Evolutionary conservation across 30 jellyfish, hydroid and myxozoan genomes (phyloP), one percentile per base, ranked within the genome.

Genomic region (Sanderia malayensis): DNA sequence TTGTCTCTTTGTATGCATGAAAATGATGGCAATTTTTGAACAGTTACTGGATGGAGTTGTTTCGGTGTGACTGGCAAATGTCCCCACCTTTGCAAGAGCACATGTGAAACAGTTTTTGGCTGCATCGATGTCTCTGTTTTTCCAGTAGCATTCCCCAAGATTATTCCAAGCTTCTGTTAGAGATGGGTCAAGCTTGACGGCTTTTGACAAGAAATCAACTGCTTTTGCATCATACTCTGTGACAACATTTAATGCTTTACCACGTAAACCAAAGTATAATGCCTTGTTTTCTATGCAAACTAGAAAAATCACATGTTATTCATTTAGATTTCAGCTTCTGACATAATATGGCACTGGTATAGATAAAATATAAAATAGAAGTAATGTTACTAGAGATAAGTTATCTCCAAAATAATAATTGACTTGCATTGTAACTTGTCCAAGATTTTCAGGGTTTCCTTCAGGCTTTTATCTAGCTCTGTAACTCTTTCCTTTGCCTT

Each of bases 141-240:
- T 92, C 98, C 98, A 92, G 71, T 92, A 92, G 66, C 98, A 75
- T 74, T 92, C 98, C 6, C 98, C 98, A 46, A 92, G 93, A 28
- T 79, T 74, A 70, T 92, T 92, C 98, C 98, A 92, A 66, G 98
- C 96, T 28, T 92, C 91, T 8, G 86, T 70, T 31, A 72, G 67
- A 19, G 87, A 30, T 49, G 98, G 98, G 60, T 92, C 96, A 24
- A 92, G 82, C 47, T 92, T 92, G 19, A 92, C 93, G 27, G 98
- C 96, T 70, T 92, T 92, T 22, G 98, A 84, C 22, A 92, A 57
- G 81, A 96, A 77, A 20, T 92, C 98, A 8, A 79, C 98, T 0
- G 98, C 95, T 31, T 88, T 88, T 8, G 89, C 34, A 70, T 92
- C 96, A 85, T 75, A 92, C 19, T 88, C 83, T 20, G 87, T 44